Base-by-base conservation (phyloP, 2,113 vertebrate genomes). In the Mobula birostris region DNA sequence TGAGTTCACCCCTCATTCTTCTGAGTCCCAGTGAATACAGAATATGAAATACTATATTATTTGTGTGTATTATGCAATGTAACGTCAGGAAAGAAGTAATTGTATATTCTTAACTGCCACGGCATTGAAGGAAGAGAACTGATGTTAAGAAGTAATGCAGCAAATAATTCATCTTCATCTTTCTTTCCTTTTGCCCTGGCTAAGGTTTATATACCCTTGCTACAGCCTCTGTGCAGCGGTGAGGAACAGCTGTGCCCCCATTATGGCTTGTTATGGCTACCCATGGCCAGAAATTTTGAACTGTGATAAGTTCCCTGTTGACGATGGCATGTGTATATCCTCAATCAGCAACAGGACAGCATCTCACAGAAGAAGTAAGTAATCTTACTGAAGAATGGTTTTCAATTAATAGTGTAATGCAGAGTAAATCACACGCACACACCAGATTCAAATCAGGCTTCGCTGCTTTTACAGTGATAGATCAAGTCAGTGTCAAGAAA, bases 211-310 rank as follows among this genome's bases (percentile, higher is more conserved):
- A 96, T 97, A 97, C 12, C 97, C 97, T 0, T 97, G 97, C 95
- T 95, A 95, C 94, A 98, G 97, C 95, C 96, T 97, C 94, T 98
- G 98, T 0, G 97, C 98, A 88, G 96, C 97, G 0, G 96, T 98
- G 19, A 96, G 96, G 94, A 97, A 97, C 95, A 98, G 97, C 95
- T 98, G 97, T 0, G 97, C 97, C 0, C 97, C 98, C 2, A 97
- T 98, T 94, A 97, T 97, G 97, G 97, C 96, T 87, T 98, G 97
- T 94, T 98, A 97, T 0, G 96, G 98, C 21, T 98, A 97, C 94
- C 97, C 97, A 88, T 97, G 97, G 98, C 97, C 97, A 0, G 97
- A 97, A 95, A 98, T 98, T 94, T 96, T 98, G 15, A 96, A 96
- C 94, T 98, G 97, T 88, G 95, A 97, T 95, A 95, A 96, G 95